Base-by-base conservation (phyloP, 2,797 vertebrate genomes). In the Tapera naevia region DNA sequence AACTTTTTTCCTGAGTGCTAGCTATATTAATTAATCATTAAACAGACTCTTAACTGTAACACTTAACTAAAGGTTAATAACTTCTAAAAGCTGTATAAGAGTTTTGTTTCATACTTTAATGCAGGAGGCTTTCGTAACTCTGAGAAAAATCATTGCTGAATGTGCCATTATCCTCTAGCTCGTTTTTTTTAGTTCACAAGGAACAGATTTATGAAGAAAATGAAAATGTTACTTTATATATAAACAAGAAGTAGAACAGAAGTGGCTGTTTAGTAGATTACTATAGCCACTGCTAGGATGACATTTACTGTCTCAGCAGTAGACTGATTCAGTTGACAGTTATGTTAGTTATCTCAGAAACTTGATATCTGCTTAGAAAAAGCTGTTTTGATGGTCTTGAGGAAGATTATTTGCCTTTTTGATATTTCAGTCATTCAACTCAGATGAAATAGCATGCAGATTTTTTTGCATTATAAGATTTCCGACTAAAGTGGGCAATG, bases 21-120 rank as follows among this genome's bases (percentile, higher is more conserved):
- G 87, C 76, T 90, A n/a, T 85, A 69, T 93, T 92, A 93, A 83
- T 93, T 90, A 94, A 92, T 95, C 73, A 94, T 96, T 95, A 94
- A 91, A 70, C 82, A 81, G 48, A 86, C 21, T 78, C 78, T 43
- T 88, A 64, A 67, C 57, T 80, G 85, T 69, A 78, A 71, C 61
- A 69, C 70, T 92, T 90, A 54, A 48, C 85, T 83, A 67, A 80
- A 96, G 62, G 91, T 88, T 94, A 82, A 62, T 69, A 91, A 70
- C 71, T 94, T 83, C 27, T 27, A 7, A 64, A 91, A 94, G 50
- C 60, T 67, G 27, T 88, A 2, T 32, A 66, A 80, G 64, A 74
- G 41, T 19, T 82, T 53, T 87, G 28, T 73, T 92, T 62, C 50
- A 60, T 67, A 58, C 32, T 84, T 80, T 60, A 43, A 32, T 35